Conservation (phyloP, 1,140 invertebrate species). For the Eumeta japonica region DNA sequence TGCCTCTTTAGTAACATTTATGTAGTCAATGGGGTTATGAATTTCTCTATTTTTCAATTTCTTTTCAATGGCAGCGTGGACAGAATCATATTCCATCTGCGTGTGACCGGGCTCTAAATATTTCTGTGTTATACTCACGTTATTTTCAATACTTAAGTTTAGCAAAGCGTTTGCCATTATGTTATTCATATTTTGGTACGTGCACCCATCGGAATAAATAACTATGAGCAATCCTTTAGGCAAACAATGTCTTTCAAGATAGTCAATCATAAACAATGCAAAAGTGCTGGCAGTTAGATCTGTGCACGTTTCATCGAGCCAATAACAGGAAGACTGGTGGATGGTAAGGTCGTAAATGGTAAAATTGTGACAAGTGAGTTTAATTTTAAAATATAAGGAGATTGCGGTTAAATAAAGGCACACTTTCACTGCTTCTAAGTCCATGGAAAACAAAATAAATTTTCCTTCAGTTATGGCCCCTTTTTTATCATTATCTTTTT, state of each 20-base stretch:
- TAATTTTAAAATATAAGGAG: constrained; percentile 43
- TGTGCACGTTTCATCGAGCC: constrained; percentile 34
- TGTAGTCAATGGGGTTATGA: constrained; percentile 2
- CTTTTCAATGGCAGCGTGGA: constrained; percentile 18
- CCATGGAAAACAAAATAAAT: constrained; percentile 17
- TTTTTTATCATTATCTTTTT: constrained; percentile 1
- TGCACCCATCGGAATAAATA: constrained; percentile 23
- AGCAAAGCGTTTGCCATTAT: constrained; percentile 30
- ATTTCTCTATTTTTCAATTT: constrained; percentile 8
- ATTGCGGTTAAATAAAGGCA: constrained; percentile 26
- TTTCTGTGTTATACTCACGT: constrained; percentile 32
- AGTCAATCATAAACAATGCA: constrained; percentile 20
- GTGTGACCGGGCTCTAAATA: constrained; percentile 40
- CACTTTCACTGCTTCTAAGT: constrained; percentile 33
- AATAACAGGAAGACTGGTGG: constrained; percentile 24
- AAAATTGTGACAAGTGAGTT: constrained; percentile 41
- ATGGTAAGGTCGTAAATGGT: constrained; percentile 32
- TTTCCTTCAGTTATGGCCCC: neutral
- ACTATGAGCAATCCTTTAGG: constrained; percentile 10
- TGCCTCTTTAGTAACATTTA: constrained; percentile 1
- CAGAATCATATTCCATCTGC: constrained; percentile 40
- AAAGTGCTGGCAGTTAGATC: constrained; percentile 31
- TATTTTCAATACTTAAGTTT: constrained; percentile 13
- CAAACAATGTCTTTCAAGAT: constrained; percentile 12
- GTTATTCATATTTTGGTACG: constrained; percentile 25